Evolutionary conservation across 2,888 invertebrate species (phyloP), one percentile per base, ranked within the genome.

Genomic region (Epinotia ramella): DNA sequence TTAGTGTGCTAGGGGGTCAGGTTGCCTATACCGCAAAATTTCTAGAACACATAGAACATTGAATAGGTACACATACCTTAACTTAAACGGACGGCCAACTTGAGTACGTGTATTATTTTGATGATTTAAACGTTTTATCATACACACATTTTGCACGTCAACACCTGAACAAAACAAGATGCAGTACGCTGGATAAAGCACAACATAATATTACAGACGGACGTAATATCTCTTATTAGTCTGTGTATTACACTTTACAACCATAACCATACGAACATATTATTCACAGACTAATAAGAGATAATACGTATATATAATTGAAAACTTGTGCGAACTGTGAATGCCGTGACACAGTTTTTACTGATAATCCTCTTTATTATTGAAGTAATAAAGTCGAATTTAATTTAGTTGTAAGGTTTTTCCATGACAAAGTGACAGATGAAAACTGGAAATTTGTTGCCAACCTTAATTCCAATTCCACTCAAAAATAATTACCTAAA

Each of bases 31-130:
- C 24, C 24, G 59, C 5, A 16, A 44, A 7, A 11, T 20, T 59
- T 68, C 59, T 46, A 59, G 68, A 68, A 68, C 24, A 44, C n/a
- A 16, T 24, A 68, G 20, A 33, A 56, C 11, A 69, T 24, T 20
- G 13, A 18, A 16, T n/a, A n/a, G n/a, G n/a, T 5, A 44, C 20
- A 59, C 68, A 13, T 59, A 69, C 68, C 59, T 69, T 24, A 28
- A 46, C 20, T 40, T 57, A 40, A 57, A 46, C 44, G 9, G 59
- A 46, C 11, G 46, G 20, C 44, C 9, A 59, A n/a, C 24, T 68
- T 40, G 40, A 53, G 28, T 12, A n/a, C 49, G 16, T 16, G 9
- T 28, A 24, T 9, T 28, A 20, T 67, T 40, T 44, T 57, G 2
- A 59, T 3, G 20, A 44, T 7, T 20, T 68, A 18, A 40, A 56